Conservation (phyloP, 1,140 invertebrate species). For the Mamestra configurata region DNA sequence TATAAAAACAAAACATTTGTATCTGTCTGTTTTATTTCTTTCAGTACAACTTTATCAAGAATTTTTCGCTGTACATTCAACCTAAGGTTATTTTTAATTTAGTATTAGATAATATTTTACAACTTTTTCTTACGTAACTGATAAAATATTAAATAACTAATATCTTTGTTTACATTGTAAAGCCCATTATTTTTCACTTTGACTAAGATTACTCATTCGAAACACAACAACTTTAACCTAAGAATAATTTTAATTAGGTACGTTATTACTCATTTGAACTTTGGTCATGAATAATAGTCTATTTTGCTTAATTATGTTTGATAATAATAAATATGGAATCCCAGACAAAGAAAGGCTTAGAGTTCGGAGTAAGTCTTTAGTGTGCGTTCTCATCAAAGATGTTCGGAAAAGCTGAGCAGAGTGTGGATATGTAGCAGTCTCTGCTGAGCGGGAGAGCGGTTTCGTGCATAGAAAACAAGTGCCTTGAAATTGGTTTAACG, state of each 20-base stretch:
- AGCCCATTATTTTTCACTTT: neutral
- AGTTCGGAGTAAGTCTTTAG: neutral
- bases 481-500: no score
- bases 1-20: neutral
- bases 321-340: neutral
- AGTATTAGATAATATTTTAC: neutral
- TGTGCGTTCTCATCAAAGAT: no score
- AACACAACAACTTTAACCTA: conserved; percentile 7
- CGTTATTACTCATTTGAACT: conserved; percentile 8
- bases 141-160: neutral
- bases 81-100: conserved; percentile 8
- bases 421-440: no score
- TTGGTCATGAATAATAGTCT: conserved; percentile 8
- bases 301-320: neutral
- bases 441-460: no score
- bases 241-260: conserved; percentile 8
- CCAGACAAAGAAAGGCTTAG: neutral
- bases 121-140: conserved; percentile 13
- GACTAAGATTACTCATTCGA: conserved; percentile 1
- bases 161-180: conserved; percentile 26
- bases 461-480: no score
- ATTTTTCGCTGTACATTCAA: neutral
- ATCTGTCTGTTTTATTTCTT: no score
- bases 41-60: neutral
- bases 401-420: no score